Percentiles rank a stretch among this genome's conserved stretches.
These are phyloP conservation scores for Gari tellinella DNA, from an alignment of 2,888 invertebrate species.

Conservation along the genomic window DNA sequence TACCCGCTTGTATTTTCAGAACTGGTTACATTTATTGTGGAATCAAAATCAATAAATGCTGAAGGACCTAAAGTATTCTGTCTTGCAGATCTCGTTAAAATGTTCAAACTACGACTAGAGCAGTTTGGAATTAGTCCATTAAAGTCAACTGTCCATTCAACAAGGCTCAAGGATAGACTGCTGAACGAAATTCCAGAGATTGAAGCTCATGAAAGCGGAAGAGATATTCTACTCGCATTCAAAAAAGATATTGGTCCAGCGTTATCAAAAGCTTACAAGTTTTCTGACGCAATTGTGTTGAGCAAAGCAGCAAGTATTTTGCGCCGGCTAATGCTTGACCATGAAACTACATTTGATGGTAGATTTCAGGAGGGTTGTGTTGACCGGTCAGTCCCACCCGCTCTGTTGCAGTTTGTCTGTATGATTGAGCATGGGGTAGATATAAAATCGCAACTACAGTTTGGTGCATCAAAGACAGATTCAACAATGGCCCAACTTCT, in stretches of 20 bases:
- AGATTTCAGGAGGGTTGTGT: constrained; percentile 32
- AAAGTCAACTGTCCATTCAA: constrained; percentile 6
- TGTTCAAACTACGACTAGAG: constrained; percentile 32
- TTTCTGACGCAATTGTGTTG: constrained; percentile 54
- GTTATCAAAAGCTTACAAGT: constrained; percentile 22
- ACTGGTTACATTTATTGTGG: constrained; percentile 10
- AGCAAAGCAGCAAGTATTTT: constrained; percentile 55
- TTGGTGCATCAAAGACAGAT: constrained; percentile 17
- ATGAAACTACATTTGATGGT: constrained; percentile 33
- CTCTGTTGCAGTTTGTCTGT: constrained; percentile 22
- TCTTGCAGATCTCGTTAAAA: constrained; percentile 34
- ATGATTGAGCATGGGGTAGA: constrained; percentile 42
- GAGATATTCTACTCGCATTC: constrained; percentile 55
- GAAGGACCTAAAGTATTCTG: constrained; percentile 36
- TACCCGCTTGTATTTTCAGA: too few relatives aligned
- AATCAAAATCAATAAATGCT: constrained; percentile 28
- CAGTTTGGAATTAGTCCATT: constrained; percentile 6
- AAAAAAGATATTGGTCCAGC: constrained; percentile 46
- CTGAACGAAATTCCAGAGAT: constrained; percentile 36
- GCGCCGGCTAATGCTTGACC: constrained; percentile 38
- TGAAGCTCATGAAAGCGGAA: constrained; percentile 40
- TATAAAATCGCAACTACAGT: constrained; percentile 27
- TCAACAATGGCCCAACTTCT: too few relatives aligned
- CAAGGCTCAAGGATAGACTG: constrained; percentile 31
- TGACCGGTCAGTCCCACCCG: constrained; percentile 24